phyloP scores from a whole-genome alignment of 2,888 invertebrate species.

The Stenotaenia linearis region DNA sequence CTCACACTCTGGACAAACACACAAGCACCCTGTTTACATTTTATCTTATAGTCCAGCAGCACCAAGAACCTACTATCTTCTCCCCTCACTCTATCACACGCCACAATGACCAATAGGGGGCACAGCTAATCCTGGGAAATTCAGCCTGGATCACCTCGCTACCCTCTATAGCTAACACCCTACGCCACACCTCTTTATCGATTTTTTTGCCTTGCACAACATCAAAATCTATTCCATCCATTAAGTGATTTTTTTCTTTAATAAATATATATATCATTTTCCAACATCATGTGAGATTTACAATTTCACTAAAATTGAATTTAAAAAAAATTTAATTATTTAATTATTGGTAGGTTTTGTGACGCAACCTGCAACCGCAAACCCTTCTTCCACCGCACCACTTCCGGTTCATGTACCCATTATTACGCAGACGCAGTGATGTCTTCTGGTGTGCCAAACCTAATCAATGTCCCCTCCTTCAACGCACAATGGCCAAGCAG shows the following conservation, averaged over 20 bases:
- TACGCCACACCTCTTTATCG: not conserved
- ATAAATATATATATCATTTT: too few species aligned
- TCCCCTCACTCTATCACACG: conserved; percentile 15
- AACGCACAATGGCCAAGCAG: not conserved
- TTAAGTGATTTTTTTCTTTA: conserved; percentile 7
- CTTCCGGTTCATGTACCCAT: not conserved
- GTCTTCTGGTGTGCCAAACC: conserved; percentile 15
- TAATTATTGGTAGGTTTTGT: too few species aligned
- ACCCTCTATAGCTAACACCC: not conserved
- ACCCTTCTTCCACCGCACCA: not conserved
- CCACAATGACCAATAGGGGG: conserved; percentile 19
- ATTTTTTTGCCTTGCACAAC: not conserved
- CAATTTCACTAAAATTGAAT: too few species aligned
- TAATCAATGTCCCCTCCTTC: conserved; percentile 12
- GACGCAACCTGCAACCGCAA: not conserved
- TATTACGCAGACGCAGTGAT: not conserved
- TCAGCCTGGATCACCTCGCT: conserved; percentile 1
- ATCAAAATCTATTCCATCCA: not conserved
- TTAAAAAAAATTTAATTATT: too few species aligned
- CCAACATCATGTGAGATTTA: too few species aligned
- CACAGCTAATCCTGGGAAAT: conserved; percentile 11
- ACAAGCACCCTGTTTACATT: conserved; percentile 19
- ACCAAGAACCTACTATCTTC: not conserved
- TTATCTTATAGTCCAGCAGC: conserved; percentile 15
- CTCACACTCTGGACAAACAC: conserved; percentile 13